Conservation (phyloP, 2,113 vertebrate species). For the Bungarus multicinctus region DNA sequence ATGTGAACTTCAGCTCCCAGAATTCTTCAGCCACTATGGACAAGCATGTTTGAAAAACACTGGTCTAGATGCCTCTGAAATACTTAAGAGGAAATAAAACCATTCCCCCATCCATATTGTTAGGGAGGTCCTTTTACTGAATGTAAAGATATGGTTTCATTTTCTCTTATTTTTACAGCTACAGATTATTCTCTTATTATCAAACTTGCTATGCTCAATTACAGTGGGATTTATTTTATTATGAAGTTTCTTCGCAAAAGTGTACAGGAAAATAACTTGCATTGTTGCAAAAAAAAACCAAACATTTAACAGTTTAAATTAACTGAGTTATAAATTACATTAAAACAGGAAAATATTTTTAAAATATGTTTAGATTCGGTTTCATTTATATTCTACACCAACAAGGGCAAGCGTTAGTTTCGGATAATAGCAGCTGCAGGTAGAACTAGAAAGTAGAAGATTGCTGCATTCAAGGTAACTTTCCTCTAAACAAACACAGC, state of each 20-base stretch:
- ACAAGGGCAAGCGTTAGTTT: background rate
- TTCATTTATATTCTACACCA: background rate
- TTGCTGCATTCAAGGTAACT: background rate
- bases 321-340: background rate
- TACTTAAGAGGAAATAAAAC: background rate
- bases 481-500: background rate
- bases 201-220: background rate
- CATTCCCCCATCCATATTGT: background rate
- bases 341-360: background rate
- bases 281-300: background rate
- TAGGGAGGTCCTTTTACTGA: background rate
- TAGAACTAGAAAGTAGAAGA: background rate
- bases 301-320: background rate
- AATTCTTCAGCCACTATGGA: background rate
- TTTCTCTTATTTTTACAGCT: background rate
- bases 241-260: background rate
- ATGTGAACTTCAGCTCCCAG: background rate
- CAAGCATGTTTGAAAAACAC: background rate
- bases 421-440: background rate
- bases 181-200: background rate
- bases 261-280: background rate
- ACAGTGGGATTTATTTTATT: background rate
- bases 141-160: background rate
- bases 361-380: background rate
- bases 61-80: background rate